Conservation (phyloP, 2,113 vertebrate genomes). For the Neogobius melanostomus region DNA sequence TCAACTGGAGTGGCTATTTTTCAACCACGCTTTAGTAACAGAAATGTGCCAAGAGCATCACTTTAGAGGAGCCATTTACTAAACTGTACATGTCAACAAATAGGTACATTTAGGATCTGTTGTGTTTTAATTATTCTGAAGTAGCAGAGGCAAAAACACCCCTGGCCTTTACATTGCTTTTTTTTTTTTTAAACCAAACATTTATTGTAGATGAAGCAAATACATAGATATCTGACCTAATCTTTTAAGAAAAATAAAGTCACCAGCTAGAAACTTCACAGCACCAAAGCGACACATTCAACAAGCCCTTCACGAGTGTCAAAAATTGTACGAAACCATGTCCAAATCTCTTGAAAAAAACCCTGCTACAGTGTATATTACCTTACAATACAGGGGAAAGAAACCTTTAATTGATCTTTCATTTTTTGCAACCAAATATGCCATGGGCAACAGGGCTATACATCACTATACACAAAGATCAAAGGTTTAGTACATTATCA, state of each 20-base stretch:
- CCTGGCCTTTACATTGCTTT: background rate
- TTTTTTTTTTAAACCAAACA: background rate
- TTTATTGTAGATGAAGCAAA: background rate
- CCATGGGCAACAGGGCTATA: too few relatives aligned
- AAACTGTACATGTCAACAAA: too few relatives aligned
- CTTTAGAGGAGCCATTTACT: background rate
- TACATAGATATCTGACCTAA: background rate
- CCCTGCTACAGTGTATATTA: background rate
- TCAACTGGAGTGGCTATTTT: too few relatives aligned
- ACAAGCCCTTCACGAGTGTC: background rate
- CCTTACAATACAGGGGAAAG: conserved; percentile 5
- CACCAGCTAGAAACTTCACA: background rate
- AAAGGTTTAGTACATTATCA: too few relatives aligned
- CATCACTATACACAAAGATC: too few relatives aligned
- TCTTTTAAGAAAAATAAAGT: conserved; percentile 14
- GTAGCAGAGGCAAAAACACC: background rate
- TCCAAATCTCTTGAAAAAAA: conserved; percentile 8
- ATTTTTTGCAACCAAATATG: too few relatives aligned
- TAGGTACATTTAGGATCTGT: conserved; percentile 1
- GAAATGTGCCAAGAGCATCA: background rate
- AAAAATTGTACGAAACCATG: conserved; percentile 9
- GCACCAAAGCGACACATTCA: conserved; percentile 3
- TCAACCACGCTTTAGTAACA: background rate
- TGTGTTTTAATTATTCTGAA: background rate
- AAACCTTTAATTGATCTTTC: too few relatives aligned